Conservation (phyloP, 2,113 vertebrate genomes). For the Pao palembangensis region DNA sequence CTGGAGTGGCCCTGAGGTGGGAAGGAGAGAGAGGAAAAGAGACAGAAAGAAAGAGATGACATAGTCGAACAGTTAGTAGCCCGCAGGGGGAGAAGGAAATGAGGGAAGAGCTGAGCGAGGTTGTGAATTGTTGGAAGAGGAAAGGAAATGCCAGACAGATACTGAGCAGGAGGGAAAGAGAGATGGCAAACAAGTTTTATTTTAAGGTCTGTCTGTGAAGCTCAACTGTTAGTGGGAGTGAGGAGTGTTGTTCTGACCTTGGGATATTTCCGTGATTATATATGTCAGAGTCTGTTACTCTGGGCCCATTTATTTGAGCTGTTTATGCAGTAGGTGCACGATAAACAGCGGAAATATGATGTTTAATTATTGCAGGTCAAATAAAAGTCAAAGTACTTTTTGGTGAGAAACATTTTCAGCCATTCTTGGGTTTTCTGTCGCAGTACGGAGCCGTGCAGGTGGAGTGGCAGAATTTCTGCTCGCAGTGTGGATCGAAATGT, state of each 20-base stretch:
- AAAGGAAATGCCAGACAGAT: conserved; percentile 18
- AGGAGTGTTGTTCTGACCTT: conserved; percentile 39
- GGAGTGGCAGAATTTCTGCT: too few relatives aligned
- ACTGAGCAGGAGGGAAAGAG: conserved; percentile 7
- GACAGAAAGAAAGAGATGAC: conserved; percentile 73
- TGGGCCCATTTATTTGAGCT: conserved; percentile 2
- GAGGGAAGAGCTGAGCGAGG: conserved; percentile 33
- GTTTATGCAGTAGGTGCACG: background rate
- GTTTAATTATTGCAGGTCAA: too few relatives aligned
- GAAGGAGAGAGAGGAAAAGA: conserved; percentile 38
- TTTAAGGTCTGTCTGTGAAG: conserved; percentile 27
- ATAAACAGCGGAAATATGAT: too few relatives aligned
- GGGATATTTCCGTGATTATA: conserved; percentile 42
- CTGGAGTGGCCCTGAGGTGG: conserved; percentile 86
- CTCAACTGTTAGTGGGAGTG: conserved; percentile 40
- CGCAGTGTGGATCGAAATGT: too few relatives aligned
- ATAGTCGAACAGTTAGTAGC: conserved; percentile 74
- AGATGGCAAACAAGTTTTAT: conserved; percentile 37
- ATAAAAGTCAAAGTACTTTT: too few relatives aligned
- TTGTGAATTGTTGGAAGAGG: conserved; percentile 9
- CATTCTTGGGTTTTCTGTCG: too few relatives aligned
- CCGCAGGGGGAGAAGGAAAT: conserved; percentile 59
- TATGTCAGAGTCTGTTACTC: conserved; percentile 27
- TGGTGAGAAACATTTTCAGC: too few relatives aligned
- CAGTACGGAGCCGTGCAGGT: too few relatives aligned